Evolutionary conservation across 1,140 invertebrate species (phyloP), one percentile per base, ranked within the genome.

Genomic region (Popillia japonica): DNA sequence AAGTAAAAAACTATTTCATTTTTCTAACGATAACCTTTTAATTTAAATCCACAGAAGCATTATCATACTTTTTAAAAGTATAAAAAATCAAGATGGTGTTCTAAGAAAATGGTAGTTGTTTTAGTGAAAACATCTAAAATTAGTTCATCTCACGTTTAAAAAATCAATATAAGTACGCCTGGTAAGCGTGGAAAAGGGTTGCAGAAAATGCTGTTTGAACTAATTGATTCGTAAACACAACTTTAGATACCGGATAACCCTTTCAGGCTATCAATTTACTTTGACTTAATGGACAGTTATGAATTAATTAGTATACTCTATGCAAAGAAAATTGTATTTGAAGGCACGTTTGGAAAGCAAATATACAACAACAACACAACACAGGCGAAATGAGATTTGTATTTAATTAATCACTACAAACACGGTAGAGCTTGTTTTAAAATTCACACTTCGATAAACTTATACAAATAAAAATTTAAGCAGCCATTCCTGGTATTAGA

Each of bases 181-280:
- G 27, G 61, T 27, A 68, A 68, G 61, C 11, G 17, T 68, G 61
- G 14, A 68, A 68, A 68, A 68, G 22, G 61, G 61, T 34, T 34
- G 22, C 22, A 68, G 61, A 68, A 68, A 68, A 20, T 68, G 61
- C 22, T 68, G 27, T 22, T 68, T 68, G 61, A 68, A 68, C 61
- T 68, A 68, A 68, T 68, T 68, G 61, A 68, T 68, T 68, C 61
- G 61, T 68, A 68, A 68, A 68, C 61, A 68, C 61, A 68, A 68
- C 61, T 22, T 68, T 68, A 34, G 61, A 68, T 68, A 68, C 61
- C 61, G 61, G 61, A 68, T 68, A 68, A 68, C 61, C 61, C 61
- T 68, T 68, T 68, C 61, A 68, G 61, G 22, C 61, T 68, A 68
- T 68, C 61, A 68, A 68, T 68, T 68, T 68, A 68, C 61, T 68